These are phyloP conservation scores for Ctenopoma kingsleyae DNA, from an alignment of 2,797 vertebrate genomes.

Conservation along the genomic window DNA sequence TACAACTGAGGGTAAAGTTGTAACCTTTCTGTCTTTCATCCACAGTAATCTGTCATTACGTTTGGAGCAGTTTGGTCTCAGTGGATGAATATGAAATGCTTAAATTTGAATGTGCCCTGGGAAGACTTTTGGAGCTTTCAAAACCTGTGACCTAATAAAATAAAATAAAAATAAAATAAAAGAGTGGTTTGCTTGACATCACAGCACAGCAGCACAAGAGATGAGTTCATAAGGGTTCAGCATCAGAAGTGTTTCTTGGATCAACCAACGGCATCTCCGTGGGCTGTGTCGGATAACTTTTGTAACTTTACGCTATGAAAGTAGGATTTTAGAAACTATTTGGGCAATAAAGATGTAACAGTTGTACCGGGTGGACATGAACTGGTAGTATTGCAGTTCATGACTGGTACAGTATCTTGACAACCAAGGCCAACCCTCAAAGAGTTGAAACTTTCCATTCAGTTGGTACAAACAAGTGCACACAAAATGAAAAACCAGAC, in stretches of 20 bases:
- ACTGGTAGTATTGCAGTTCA: neutral
- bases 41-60: neutral
- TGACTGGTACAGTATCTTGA: too few relatives aligned
- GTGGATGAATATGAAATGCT: neutral
- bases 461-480: neutral
- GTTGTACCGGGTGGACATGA: too few relatives aligned
- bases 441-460: neutral
- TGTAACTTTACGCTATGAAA: neutral
- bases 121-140: neutral
- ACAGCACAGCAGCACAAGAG: neutral
- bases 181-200: neutral
- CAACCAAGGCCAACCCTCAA: too few relatives aligned
- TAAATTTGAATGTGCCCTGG: neutral
- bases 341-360: neutral
- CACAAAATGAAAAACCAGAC: neutral
- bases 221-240: neutral
- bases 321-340: neutral
- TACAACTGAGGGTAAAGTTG: slow-evolving; percentile 9
- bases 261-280: neutral
- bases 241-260: neutral
- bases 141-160: neutral
- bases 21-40: neutral
- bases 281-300: too few relatives aligned
- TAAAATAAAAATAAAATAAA: neutral
- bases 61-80: neutral